These are phyloP conservation scores for Corythoichthys haematopterus DNA, from an alignment of 2,113 vertebrate species.

Conservation along the genomic window DNA sequence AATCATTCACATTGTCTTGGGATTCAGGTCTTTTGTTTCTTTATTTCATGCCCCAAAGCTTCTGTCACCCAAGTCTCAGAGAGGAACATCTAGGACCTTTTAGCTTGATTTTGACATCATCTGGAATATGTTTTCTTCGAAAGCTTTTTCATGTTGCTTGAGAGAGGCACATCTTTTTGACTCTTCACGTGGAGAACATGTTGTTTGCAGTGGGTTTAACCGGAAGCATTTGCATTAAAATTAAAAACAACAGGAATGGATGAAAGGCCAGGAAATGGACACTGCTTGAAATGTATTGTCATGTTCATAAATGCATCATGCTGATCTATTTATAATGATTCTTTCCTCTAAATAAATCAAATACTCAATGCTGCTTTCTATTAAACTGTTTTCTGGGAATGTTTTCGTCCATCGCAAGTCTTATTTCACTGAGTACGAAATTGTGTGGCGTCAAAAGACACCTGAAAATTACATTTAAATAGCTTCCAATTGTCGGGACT, in stretches of 20 bases:
- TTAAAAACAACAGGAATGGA: neutral
- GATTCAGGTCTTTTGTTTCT: neutral
- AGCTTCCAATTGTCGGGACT: neutral
- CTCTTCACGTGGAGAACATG: neutral
- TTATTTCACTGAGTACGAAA: neutral
- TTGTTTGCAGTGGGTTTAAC: neutral
- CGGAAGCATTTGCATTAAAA: neutral
- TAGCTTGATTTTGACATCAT: neutral
- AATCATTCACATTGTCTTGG: neutral
- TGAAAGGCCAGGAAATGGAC: neutral
- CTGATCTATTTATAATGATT: neutral
- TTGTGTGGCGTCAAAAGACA: slow-evolving; percentile 30
- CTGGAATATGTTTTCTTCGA: no score
- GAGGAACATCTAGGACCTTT: neutral
- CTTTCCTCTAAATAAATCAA: neutral
- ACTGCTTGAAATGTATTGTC: neutral
- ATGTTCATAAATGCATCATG: neutral
- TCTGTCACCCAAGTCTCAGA: neutral
- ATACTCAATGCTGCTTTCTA: neutral
- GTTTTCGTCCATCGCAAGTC: neutral
- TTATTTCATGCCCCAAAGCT: neutral
- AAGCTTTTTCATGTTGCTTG: no score
- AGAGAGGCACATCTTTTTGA: neutral
- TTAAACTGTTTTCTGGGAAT: neutral
- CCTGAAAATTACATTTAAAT: slow-evolving; percentile 7